These are phyloP conservation scores for Mythimna ferrago DNA, from an alignment of 2,888 invertebrate genomes.

Conservation along the genomic window DNA sequence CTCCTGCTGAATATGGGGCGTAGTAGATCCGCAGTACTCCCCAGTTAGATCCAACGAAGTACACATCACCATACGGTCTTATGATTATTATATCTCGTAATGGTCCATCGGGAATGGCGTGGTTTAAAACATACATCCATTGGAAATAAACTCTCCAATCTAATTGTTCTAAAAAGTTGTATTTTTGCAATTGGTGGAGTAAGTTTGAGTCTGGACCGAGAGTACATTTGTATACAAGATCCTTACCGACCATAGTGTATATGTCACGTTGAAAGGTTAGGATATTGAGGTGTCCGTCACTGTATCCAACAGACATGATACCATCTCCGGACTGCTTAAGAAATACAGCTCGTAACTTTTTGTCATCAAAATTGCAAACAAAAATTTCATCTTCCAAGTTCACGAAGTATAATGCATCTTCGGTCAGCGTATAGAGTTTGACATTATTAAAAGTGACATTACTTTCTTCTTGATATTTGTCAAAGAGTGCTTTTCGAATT, in stretches of 20 bases:
- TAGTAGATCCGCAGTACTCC: constrained; percentile 81
- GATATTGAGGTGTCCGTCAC: constrained; percentile 66
- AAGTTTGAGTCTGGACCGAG: constrained; percentile 70
- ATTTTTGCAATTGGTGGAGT: constrained; percentile 68
- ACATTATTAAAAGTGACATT: constrained; percentile 71
- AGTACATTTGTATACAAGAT: constrained; percentile 60
- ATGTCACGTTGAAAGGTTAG: constrained; percentile 75
- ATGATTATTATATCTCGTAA: constrained; percentile 76
- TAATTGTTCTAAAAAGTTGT: constrained; percentile 78
- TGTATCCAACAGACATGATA: constrained; percentile 75
- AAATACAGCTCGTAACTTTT: constrained; percentile 46
- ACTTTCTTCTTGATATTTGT: constrained; percentile 45
- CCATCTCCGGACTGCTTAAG: constrained; percentile 65
- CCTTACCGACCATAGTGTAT: constrained; percentile 65
- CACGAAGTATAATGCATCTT: constrained; percentile 72
- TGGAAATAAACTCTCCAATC: constrained; percentile 81
- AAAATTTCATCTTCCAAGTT: constrained; percentile 73
- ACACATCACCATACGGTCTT: constrained; percentile 78
- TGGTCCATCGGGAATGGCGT: constrained; percentile 73
- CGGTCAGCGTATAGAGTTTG: constrained; percentile 71
- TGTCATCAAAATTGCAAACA: constrained; percentile 63
- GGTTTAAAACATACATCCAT: constrained; percentile 76
- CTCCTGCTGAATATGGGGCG: constrained; percentile 72
- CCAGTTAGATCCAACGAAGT: constrained; percentile 81
- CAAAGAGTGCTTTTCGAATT: constrained; percentile 65